These are phyloP conservation scores for Scaptomyza cyrtandrae DNA, from an alignment of 2,888 invertebrate species.

Conservation along the genomic window DNA sequence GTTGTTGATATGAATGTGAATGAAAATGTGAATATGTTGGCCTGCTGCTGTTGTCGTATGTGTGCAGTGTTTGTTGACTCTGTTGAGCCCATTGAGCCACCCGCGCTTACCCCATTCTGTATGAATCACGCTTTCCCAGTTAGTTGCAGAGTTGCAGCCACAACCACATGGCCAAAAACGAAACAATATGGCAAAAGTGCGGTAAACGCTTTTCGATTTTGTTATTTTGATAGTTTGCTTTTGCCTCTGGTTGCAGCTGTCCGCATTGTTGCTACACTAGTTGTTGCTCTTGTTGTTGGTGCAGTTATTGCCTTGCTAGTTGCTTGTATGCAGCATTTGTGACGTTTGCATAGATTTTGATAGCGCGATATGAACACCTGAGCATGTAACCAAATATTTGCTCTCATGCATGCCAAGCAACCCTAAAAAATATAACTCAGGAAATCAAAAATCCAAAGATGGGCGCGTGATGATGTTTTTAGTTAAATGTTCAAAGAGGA, in stretches of 20 bases:
- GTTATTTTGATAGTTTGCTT: conserved; percentile 68
- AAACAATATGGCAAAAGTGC: conserved; percentile 62
- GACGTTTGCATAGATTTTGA: conserved; percentile 50
- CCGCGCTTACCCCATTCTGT: background rate
- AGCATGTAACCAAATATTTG: conserved; percentile 61
- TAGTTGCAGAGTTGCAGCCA: conserved; percentile 44
- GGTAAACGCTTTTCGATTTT: conserved; percentile 60
- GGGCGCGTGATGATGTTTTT: background rate
- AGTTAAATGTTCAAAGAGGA: background rate
- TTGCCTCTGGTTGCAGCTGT: conserved; percentile 41
- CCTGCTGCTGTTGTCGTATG: conserved; percentile 9
- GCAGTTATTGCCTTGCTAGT: background rate
- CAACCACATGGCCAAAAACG: conserved; percentile 49
- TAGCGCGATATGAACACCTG: conserved; percentile 61
- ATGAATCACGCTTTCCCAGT: conserved; percentile 1
- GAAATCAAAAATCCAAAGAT: conserved; percentile 30
- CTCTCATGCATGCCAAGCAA: conserved; percentile 41
- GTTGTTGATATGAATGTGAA: conserved; percentile 35
- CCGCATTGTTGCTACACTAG: conserved; percentile 39
- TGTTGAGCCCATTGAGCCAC: conserved; percentile 29
- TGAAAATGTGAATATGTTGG: conserved; percentile 5
- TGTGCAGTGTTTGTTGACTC: conserved; percentile 53
- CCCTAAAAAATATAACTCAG: conserved; percentile 3
- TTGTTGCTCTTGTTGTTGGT: background rate
- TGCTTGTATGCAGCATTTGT: conserved; percentile 34